A percentile compares a stretch with the other conserved stretches of the same genome.
These are phyloP conservation scores for Phaethornis superciliosus DNA, from an alignment of 2,113 vertebrate genomes.

Conservation along the genomic window DNA sequence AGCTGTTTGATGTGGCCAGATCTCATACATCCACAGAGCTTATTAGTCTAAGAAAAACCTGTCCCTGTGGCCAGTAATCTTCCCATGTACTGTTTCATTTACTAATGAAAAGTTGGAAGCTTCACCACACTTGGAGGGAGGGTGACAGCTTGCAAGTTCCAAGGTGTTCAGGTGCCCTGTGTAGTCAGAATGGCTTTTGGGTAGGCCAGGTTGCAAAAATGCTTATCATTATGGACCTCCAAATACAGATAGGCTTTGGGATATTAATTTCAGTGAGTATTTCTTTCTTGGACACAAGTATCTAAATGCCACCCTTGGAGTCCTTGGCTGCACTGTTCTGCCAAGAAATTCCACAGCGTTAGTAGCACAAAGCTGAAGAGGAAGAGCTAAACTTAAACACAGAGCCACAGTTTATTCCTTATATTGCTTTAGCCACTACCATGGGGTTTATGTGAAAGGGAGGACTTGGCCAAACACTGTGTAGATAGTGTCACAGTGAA, in stretches of 20 bases:
- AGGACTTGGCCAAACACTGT: not conserved
- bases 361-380: not conserved
- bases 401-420: accelerated
- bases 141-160: not conserved
- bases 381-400: not conserved
- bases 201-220: not conserved
- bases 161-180: not conserved
- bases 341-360: not conserved
- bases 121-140: not conserved
- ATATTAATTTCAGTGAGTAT: not conserved
- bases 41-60: not conserved
- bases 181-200: not conserved
- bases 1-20: not conserved
- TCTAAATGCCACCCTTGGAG: not conserved
- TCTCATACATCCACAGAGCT: not conserved
- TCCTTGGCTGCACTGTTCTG: not conserved
- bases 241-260: not conserved
- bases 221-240: not conserved
- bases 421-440: not conserved
- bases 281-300: not conserved
- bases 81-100: not conserved
- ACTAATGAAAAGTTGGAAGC: not conserved
- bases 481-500: not conserved
- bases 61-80: not conserved
- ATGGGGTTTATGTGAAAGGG: not conserved